These are phyloP conservation scores for Leucophenga maculata DNA, from an alignment of 2,888 invertebrate genomes.

Conservation along the genomic window DNA sequence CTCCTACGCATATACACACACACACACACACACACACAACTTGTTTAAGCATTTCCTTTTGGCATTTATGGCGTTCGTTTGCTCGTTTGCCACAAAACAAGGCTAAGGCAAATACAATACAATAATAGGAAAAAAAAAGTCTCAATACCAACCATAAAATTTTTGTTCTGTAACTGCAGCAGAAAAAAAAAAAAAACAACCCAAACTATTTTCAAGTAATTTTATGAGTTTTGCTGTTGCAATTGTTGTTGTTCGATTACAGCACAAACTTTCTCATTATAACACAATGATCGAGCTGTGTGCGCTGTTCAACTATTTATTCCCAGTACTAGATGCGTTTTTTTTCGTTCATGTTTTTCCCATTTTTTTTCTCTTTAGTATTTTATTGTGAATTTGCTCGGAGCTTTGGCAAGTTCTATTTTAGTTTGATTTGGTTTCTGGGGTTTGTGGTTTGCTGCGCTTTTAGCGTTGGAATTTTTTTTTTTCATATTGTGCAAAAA, in stretches of 20 bases:
- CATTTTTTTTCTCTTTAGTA: neutral
- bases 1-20: neutral
- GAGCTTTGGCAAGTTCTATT: constrained; percentile 11
- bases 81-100: too few relatives aligned
- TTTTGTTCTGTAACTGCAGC: neutral
- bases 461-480: neutral
- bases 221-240: constrained; percentile 48
- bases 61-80: too few relatives aligned
- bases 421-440: constrained; percentile 17
- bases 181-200: neutral
- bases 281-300: constrained; percentile 15
- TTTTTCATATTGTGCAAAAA: neutral
- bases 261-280: constrained; percentile 13
- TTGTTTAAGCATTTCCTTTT: too few relatives aligned
- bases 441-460: constrained; percentile 18
- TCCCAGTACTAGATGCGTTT: neutral
- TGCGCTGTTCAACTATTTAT: neutral
- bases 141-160: neutral
- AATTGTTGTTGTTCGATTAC: constrained; percentile 47
- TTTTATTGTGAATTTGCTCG: neutral
- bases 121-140: neutral
- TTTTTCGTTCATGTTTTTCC: neutral
- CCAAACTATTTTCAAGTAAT: constrained; percentile 56
- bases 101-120: neutral
- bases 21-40: neutral